phyloP scores from a whole-genome alignment of 2,888 invertebrate genomes.

The Petrophora chlorosata region DNA sequence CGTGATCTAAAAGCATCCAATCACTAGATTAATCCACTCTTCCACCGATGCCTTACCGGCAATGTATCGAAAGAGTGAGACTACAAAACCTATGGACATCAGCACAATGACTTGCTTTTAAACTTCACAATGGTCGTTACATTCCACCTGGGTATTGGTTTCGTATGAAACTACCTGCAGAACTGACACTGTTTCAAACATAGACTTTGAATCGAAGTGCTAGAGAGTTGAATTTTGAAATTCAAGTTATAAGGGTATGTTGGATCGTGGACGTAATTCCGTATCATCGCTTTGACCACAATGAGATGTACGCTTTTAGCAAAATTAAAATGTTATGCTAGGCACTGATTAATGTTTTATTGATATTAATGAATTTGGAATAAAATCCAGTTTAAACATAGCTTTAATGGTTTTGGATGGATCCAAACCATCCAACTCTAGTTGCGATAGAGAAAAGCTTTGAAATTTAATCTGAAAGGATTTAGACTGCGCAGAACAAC shows the following conservation, averaged over 20 bases:
- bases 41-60: neutral
- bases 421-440: neutral
- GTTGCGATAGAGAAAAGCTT: conserved; percentile 3
- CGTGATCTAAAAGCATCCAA: neutral
- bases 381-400: conserved; percentile 33
- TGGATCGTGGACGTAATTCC: conserved; percentile 45
- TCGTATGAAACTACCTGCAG: conserved; percentile 17
- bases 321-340: conserved; percentile 68
- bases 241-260: conserved; percentile 31
- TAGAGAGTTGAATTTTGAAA: conserved; percentile 25
- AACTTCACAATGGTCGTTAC: conserved; percentile 53
- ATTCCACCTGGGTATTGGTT: conserved; percentile 50
- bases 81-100: conserved; percentile 46
- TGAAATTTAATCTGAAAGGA: neutral
- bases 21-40: conserved; percentile 2
- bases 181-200: neutral
- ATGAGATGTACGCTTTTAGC: conserved; percentile 78
- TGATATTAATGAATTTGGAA: conserved; percentile 56
- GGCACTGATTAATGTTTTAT: conserved; percentile 63
- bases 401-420: conserved; percentile 27
- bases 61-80: conserved; percentile 17
- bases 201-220: conserved; percentile 7
- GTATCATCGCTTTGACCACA: conserved; percentile 68
- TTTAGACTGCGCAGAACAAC: neutral
- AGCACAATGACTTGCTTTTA: conserved; percentile 55